Base-by-base conservation (phyloP, 2,888 invertebrate species). In the Taphrorychus bicolor region DNA sequence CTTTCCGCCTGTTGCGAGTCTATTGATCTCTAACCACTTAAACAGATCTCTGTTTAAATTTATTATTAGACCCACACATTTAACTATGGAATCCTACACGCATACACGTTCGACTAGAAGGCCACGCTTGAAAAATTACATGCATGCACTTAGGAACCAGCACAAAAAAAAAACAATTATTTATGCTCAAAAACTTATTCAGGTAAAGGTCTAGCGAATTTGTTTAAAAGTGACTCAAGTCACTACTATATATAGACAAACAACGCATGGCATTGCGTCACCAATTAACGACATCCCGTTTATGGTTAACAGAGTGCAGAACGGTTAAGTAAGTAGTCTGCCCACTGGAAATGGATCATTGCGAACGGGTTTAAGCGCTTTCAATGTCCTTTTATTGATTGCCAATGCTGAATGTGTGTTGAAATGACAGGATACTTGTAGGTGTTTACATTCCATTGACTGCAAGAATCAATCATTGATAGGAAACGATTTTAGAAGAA, bases 161-260 rank as follows among this genome's bases (percentile, higher is more conserved):
- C 51, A 18, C 21, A 14, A 19, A 51, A 51, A 19, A 11, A 51
- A 51, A 5, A 16, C 14, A 16, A 14, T 11, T 45, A 16, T 7
- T 32, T 32, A 11, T 9, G 32, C 32, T 7, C 32, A 32, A 32
- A n/a, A n/a, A n/a, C n/a, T n/a, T n/a, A 32, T 42, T 51, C 52
- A 64, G 58, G 57, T 64, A 64, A 64, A 58, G 57, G 57, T 41
- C 57, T 51, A 41, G n/a, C 17, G 21, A 42, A 18, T 32, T 18
- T 40, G 52, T 45, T 40, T 51, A n/a, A n/a, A n/a, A n/a, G 23
- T 73, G 73, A 75, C 54, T 72, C 72, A 74, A 72, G 72, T 79
- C 79, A 79, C 71, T 70, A 65, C 79, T 79, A 79, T 75, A 77
- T 79, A 72, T 78, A 78, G 78, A 73, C 68, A 71, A 76, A 71